Percentiles rank a stretch among this genome's conserved stretches.
Conservation (phyloP, 1,140 invertebrate genomes). For the Drosophila subpulchrella region DNA sequence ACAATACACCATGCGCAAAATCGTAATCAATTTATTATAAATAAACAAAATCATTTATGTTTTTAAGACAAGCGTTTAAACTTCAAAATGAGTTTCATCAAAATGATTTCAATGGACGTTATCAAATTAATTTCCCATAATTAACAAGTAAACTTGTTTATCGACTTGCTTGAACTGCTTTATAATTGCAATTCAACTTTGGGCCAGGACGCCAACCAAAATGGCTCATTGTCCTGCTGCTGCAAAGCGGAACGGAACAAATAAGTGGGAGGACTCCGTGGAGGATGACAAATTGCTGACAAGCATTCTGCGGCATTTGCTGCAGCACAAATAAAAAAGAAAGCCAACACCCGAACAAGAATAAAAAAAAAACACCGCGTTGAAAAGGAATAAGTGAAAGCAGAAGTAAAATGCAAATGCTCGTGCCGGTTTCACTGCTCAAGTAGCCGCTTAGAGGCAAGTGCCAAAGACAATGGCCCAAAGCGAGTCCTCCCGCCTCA, state of each 20-base stretch:
- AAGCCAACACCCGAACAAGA: conserved; percentile 13
- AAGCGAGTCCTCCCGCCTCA: conserved; percentile 27
- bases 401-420: conserved; percentile 50
- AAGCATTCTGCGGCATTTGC: conserved; percentile 61
- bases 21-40: too few species aligned
- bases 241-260: conserved; percentile 46
- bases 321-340: conserved; percentile 35
- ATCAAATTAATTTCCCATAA: too few species aligned
- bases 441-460: conserved; percentile 75
- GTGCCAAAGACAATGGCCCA: conserved; percentile 72
- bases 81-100: background rate
- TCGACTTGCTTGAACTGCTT: conserved; percentile 1
- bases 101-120: background rate
- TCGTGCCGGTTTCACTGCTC: conserved; percentile 69
- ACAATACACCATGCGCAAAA: too few species aligned
- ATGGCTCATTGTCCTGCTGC: conserved; percentile 27
- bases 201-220: background rate
- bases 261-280: conserved; percentile 12
- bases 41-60: too few species aligned
- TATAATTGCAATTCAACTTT: conserved; percentile 22
- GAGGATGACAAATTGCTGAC: conserved; percentile 48
- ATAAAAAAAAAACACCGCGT: background rate
- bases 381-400: conserved; percentile 17
- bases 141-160: conserved; percentile 3
- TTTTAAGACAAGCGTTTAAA: too few species aligned